These are phyloP conservation scores for Pterocles burchelli DNA, from an alignment of 2,113 vertebrate genomes.

Conservation along the genomic window DNA sequence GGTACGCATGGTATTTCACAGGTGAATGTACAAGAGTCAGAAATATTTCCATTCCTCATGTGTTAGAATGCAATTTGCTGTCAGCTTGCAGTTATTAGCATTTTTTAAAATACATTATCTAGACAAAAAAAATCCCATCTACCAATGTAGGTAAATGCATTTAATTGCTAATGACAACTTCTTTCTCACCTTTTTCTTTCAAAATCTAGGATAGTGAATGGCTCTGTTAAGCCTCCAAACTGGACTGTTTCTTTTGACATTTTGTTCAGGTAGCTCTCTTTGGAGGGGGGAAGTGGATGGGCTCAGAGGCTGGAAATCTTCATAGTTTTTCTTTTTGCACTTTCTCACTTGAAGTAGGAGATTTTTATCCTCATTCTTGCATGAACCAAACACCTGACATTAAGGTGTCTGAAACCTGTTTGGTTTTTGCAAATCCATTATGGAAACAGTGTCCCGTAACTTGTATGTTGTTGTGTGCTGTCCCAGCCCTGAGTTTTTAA, in stretches of 20 bases:
- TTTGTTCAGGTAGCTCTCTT: not conserved
- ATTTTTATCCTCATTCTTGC: not conserved
- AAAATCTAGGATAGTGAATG: not conserved
- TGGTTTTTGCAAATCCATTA: not conserved
- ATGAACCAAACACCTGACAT: not conserved
- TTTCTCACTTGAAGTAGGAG: not conserved
- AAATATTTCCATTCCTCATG: not conserved
- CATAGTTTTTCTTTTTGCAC: not conserved
- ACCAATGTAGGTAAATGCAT: not conserved
- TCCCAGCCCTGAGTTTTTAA: not conserved
- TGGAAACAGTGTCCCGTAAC: not conserved
- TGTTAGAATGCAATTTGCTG: not conserved
- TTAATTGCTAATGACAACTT: not conserved
- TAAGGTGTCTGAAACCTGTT: not conserved
- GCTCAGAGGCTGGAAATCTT: not conserved
- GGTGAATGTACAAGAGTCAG: not conserved
- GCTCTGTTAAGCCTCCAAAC: not conserved
- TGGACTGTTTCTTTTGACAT: not conserved
- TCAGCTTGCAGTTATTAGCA: not conserved
- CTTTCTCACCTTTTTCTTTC: not conserved
- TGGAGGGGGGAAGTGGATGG: not conserved
- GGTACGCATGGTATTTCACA: not conserved
- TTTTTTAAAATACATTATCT: not conserved
- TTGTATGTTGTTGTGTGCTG: not conserved
- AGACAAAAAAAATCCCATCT: not conserved